Evolutionary conservation across 1,140 invertebrate species (phyloP).

Genomic region (Caenorhabditis elegans): DNA sequence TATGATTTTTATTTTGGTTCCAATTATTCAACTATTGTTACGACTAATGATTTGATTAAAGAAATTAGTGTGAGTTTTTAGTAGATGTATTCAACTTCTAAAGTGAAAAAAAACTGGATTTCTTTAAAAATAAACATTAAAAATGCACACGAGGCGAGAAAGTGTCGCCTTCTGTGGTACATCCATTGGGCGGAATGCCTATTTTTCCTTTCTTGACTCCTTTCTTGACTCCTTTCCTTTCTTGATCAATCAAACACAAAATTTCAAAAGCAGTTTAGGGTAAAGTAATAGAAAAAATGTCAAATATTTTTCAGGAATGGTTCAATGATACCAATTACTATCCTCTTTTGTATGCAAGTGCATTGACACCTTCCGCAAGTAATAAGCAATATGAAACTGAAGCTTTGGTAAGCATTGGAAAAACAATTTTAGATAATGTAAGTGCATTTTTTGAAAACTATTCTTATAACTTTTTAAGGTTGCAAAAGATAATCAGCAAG

Average conservation of each 20-base stretch:
- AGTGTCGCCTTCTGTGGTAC: too few species aligned
- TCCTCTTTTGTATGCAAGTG: not conserved
- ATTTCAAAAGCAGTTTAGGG: too few species aligned
- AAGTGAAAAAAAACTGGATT: too few species aligned
- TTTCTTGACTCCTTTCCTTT: too few species aligned
- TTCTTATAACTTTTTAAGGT: not conserved
- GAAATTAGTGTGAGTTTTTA: not conserved
- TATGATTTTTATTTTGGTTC: conserved; percentile 36
- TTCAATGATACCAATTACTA: not conserved
- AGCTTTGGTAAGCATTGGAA: not conserved
- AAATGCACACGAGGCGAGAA: too few species aligned
- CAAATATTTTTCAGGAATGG: conserved; percentile 1
- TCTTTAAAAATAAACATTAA: too few species aligned
- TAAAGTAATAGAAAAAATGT: too few species aligned
- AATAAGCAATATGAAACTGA: not conserved
- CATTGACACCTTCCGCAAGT: not conserved
- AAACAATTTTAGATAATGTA: conserved; percentile 21
- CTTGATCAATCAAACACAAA: too few species aligned
- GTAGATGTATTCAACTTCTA: too few species aligned
- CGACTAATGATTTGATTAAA: not conserved
- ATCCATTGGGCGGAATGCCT: too few species aligned
- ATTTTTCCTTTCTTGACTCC: too few species aligned
- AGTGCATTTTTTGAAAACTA: not conserved
- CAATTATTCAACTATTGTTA: not conserved
- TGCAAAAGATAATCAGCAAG: conserved; percentile 25